Conservation (phyloP, 2,888 invertebrate genomes). For the Nephrotoma guestfalica region DNA sequence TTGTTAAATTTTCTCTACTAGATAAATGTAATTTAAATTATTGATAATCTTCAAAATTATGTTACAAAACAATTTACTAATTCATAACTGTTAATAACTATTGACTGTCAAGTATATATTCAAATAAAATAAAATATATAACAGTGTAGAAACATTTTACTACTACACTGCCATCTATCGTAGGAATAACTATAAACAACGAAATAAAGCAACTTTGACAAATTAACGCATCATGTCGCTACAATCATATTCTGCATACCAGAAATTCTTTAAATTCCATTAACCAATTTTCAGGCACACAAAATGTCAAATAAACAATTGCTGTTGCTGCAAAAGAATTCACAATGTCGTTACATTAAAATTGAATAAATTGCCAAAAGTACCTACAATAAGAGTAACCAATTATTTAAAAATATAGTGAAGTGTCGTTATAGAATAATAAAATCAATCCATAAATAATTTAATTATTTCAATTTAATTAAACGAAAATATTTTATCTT, state of each 20-base stretch:
- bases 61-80: too few relatives aligned
- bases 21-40: too few relatives aligned
- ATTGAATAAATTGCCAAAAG: not conserved
- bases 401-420: not conserved
- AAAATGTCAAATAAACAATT: constrained; percentile 4
- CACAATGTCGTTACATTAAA: not conserved
- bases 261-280: constrained; percentile 5
- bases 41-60: too few relatives aligned
- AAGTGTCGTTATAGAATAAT: not conserved
- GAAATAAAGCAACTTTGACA: not conserved
- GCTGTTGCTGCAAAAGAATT: not conserved
- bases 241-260: not conserved
- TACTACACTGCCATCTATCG: not conserved
- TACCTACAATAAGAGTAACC: not conserved
- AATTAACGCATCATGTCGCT: not conserved
- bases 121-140: too few relatives aligned
- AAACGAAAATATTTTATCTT: not conserved
- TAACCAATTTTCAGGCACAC: not conserved
- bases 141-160: too few relatives aligned
- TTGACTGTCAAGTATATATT: too few relatives aligned
- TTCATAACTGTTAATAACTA: too few relatives aligned
- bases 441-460: not conserved
- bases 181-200: not conserved
- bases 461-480: not conserved
- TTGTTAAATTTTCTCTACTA: too few relatives aligned